Evolutionary conservation across 2,113 vertebrate species (phyloP).

Genomic region (Mastomys natalensis): DNA sequence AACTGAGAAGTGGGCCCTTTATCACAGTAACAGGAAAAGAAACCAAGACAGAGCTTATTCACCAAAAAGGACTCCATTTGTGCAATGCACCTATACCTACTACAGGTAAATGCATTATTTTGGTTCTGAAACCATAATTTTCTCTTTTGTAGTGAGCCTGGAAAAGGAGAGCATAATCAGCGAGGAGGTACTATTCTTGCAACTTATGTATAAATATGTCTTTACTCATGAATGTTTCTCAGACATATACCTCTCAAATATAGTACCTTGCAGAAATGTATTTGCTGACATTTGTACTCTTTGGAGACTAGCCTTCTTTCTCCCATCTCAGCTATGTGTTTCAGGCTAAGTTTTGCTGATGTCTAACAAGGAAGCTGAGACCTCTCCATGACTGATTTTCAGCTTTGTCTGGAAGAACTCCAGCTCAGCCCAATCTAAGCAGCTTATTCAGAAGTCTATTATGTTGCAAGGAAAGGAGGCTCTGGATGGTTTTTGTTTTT

Average conservation of each 20-base stretch:
- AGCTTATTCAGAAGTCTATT: constrained; percentile 64
- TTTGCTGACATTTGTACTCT: neutral
- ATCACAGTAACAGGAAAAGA: neutral
- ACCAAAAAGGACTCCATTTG: neutral
- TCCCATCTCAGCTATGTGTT: constrained; percentile 17
- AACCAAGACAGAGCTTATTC: neutral
- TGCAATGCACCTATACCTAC: neutral
- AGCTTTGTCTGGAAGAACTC: constrained; percentile 35
- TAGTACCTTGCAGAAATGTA: neutral
- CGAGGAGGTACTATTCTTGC: neutral
- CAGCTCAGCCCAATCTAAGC: constrained; percentile 57
- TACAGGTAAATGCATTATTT: constrained; percentile 20
- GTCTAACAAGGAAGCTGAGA: constrained; percentile 38
- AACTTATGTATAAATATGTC: neutral
- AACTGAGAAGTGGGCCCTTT: too few relatives aligned
- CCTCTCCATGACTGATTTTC: neutral
- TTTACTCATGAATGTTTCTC: constrained; percentile 20
- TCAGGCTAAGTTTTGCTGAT: constrained; percentile 13
- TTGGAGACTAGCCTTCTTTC: neutral
- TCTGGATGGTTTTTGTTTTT: constrained; percentile 72
- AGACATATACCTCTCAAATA: neutral
- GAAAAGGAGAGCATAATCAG: neutral
- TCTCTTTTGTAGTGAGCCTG: neutral
- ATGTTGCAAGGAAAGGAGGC: constrained; percentile 64
- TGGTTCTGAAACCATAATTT: constrained; percentile 36